These are phyloP conservation scores for Rhimphoctona megacephalus DNA, from an alignment of 2,888 invertebrate genomes.

Conservation along the genomic window DNA sequence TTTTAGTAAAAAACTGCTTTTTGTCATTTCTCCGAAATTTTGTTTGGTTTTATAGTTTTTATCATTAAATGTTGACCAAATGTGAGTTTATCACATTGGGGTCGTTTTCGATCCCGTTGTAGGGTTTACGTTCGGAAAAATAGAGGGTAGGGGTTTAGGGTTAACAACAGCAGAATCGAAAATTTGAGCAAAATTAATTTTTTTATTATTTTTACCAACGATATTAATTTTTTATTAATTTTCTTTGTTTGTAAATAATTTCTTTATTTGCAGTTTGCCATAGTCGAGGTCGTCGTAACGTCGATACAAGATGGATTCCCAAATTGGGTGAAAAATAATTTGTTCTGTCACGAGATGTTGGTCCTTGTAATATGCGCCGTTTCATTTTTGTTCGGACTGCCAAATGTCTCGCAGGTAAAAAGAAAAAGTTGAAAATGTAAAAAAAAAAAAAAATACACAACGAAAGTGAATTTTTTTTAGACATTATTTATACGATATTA, in stretches of 20 bases:
- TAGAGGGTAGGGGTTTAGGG: too few species aligned
- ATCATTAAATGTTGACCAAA: too few species aligned
- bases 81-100: too few species aligned
- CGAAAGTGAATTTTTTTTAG: too few species aligned
- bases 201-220: not conserved
- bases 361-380: slow-evolving; percentile 93
- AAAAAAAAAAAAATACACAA: slow-evolving; percentile 65
- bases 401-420: slow-evolving; percentile 93
- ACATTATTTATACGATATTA: too few species aligned
- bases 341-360: slow-evolving; percentile 94
- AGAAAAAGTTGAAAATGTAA: not conserved
- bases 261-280: slow-evolving; percentile 91
- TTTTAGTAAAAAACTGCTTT: too few species aligned
- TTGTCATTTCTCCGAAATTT: too few species aligned
- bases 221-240: not conserved
- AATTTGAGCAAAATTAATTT: not conserved
- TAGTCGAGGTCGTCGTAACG: slow-evolving; percentile 97
- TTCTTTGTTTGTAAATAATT: slow-evolving; percentile 27
- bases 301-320: slow-evolving; percentile 97
- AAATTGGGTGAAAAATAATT: slow-evolving; percentile 92
- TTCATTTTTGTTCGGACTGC: slow-evolving; percentile 94
- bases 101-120: too few species aligned
- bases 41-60: too few species aligned
- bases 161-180: too few species aligned
- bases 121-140: too few species aligned